phyloP scores from a whole-genome alignment of 2,888 invertebrate genomes.

The Sesia apiformis region DNA sequence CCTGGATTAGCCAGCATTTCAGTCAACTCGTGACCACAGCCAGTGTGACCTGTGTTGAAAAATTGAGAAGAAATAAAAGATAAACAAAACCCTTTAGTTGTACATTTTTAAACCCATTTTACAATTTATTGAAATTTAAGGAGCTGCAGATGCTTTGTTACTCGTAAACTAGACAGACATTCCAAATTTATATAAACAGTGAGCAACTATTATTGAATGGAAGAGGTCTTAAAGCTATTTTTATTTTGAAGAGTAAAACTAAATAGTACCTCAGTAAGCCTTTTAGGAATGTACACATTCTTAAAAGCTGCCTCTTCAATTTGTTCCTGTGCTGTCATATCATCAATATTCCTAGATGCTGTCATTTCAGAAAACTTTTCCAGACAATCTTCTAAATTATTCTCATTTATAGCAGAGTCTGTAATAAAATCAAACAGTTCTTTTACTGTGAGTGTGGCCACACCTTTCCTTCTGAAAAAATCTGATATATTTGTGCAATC shows the following conservation, averaged over 20 bases:
- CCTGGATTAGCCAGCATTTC: too few relatives aligned
- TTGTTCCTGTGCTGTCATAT: slow-evolving; percentile 82
- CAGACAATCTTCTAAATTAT: slow-evolving; percentile 87
- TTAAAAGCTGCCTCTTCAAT: slow-evolving; percentile 96
- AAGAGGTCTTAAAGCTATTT: too few relatives aligned
- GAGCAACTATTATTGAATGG: too few relatives aligned
- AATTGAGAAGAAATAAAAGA: too few relatives aligned
- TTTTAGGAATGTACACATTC: slow-evolving; percentile 93
- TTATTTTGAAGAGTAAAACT: slow-evolving; percentile 9
- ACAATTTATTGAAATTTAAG: too few relatives aligned
- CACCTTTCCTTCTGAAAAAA: slow-evolving; percentile 91
- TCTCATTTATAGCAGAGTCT: slow-evolving; percentile 87
- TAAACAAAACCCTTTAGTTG: too few relatives aligned
- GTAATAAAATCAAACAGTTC: slow-evolving; percentile 97
- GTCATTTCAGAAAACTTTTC: slow-evolving; percentile 82
- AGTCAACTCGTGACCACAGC: too few relatives aligned
- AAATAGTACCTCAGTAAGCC: slow-evolving; percentile 84
- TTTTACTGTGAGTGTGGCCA: slow-evolving; percentile 92
- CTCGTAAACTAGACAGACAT: too few relatives aligned
- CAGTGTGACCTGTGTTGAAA: too few relatives aligned
- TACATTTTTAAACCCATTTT: too few relatives aligned
- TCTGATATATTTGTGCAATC: slow-evolving; percentile 95
- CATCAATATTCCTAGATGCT: slow-evolving; percentile 75
- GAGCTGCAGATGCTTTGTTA: too few relatives aligned
- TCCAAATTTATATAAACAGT: too few relatives aligned